phyloP scores from a whole-genome alignment of 2,888 invertebrate genomes.

The Glaucopsyche alexis region DNA sequence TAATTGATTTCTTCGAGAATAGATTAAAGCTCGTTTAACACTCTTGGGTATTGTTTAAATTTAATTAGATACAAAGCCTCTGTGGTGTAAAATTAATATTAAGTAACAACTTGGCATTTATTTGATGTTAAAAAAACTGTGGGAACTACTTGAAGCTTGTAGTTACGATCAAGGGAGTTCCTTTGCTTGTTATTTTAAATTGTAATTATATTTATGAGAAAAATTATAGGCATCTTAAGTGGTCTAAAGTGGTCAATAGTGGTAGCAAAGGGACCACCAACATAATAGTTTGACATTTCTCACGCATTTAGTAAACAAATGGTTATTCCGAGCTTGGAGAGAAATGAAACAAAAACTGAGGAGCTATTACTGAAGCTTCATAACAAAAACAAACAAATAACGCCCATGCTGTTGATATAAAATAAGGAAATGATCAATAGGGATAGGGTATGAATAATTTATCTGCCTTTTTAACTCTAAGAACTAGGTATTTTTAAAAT shows the following conservation, averaged over 20 bases:
- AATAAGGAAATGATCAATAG: no score
- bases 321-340: slow-evolving; percentile 35
- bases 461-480: no score
- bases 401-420: slow-evolving; percentile 32
- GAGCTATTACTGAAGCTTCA: slow-evolving; percentile 51
- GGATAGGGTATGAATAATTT: no score
- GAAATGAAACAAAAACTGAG: slow-evolving; percentile 54
- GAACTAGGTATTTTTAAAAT: no score
- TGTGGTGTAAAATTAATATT: no score
- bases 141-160: neutral
- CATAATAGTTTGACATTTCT: slow-evolving; percentile 55
- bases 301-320: slow-evolving; percentile 57
- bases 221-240: neutral
- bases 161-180: no score
- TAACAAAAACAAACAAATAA: slow-evolving; percentile 64
- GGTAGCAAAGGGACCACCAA: slow-evolving; percentile 31
- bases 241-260: slow-evolving; percentile 8
- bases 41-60: neutral
- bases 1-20: neutral
- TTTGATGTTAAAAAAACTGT: neutral
- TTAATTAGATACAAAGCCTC: neutral
- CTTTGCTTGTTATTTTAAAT: neutral
- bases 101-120: no score
- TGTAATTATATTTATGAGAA: neutral
- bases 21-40: neutral